Percentiles rank a stretch among this genome's conserved stretches.
Conservation (phyloP, 1,140 invertebrate species). For the Neodiprion pinetum region DNA sequence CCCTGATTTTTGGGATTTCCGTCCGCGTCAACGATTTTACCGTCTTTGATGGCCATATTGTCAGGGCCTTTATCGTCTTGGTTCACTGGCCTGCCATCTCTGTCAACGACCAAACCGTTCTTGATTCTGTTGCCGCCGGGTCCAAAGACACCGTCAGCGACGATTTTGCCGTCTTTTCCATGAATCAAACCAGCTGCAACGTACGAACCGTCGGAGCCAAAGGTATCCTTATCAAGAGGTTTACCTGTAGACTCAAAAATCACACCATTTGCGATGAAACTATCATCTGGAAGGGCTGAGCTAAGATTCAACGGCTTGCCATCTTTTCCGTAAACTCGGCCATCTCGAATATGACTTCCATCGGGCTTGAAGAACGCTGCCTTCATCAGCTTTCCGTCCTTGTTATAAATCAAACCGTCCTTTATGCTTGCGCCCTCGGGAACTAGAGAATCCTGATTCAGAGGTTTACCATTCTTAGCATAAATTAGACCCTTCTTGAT, state of each 20-base stretch:
- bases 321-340: slow-evolving; percentile 51
- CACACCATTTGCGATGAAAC: slow-evolving; percentile 51
- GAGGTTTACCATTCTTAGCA: slow-evolving; percentile 50
- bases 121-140: slow-evolving; percentile 54
- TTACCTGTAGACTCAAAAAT: slow-evolving; percentile 49
- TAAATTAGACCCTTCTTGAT: slow-evolving; percentile 51
- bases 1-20: slow-evolving; percentile 48
- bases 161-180: slow-evolving; percentile 46
- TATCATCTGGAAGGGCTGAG: slow-evolving; percentile 48
- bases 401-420: slow-evolving; percentile 51
- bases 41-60: slow-evolving; percentile 47
- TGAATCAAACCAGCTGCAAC: slow-evolving; percentile 50
- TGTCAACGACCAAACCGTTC: slow-evolving; percentile 51
- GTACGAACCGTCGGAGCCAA: slow-evolving; percentile 56
- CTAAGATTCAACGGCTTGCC: slow-evolving; percentile 47
- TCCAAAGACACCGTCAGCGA: slow-evolving; percentile 51
- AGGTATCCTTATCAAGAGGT: slow-evolving; percentile 46
- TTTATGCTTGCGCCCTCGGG: slow-evolving; percentile 52
- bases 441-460: slow-evolving; percentile 53
- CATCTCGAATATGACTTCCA: slow-evolving; percentile 55
- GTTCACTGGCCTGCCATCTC: slow-evolving; percentile 50
- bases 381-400: slow-evolving; percentile 53
- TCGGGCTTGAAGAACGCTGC: slow-evolving; percentile 53
- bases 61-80: slow-evolving; percentile 55
- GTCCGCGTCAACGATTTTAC: slow-evolving; percentile 51